Percentiles rank a stretch among this genome's conserved stretches.
Conservation (phyloP, 2,888 invertebrate species). For the Synergus itoensis region DNA sequence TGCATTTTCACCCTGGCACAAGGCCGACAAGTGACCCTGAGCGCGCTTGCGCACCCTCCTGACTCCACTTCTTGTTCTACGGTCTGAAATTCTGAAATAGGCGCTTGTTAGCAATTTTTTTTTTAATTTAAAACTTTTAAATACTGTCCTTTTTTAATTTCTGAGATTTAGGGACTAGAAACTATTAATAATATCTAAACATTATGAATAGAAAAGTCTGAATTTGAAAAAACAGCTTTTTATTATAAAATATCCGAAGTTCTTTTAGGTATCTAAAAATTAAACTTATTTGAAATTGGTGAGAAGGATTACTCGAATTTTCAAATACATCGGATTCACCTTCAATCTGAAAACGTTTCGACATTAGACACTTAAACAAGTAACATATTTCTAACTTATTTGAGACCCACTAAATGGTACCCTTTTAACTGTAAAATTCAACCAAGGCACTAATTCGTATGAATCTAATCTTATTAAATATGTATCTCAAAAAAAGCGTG, state of each 20-base stretch:
- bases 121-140: too few species aligned
- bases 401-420: background rate
- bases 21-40: slow-evolving; percentile 45
- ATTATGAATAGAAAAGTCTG: background rate
- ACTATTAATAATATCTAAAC: background rate
- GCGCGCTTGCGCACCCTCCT: slow-evolving; percentile 56
- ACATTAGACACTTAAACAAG: background rate
- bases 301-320: background rate
- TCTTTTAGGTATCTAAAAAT: background rate
- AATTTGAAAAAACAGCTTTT: background rate
- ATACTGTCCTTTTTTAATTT: too few species aligned
- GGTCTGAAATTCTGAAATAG: background rate
- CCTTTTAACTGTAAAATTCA: background rate
- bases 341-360: background rate
- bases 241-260: background rate
- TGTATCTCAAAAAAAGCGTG: background rate
- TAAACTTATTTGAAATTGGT: background rate
- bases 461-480: background rate
- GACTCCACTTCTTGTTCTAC: slow-evolving; percentile 3
- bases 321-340: background rate
- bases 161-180: too few species aligned
- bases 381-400: background rate
- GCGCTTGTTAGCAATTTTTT: background rate
- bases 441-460: background rate
- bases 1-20: slow-evolving; percentile 72